These are phyloP conservation scores for Centropristis striata DNA, from an alignment of 2,113 vertebrate species.

Conservation along the genomic window DNA sequence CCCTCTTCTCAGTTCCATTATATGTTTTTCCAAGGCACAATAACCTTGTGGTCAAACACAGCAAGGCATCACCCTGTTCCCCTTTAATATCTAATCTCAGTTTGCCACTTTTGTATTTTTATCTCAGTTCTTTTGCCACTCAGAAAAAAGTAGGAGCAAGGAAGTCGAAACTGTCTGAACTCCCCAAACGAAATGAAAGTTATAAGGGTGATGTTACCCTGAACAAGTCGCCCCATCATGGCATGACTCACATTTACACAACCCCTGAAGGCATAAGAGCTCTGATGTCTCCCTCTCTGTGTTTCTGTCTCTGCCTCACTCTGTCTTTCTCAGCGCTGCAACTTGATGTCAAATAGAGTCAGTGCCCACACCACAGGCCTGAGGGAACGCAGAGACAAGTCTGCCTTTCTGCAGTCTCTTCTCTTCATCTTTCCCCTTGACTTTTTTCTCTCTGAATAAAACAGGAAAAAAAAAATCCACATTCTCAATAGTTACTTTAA, in stretches of 20 bases:
- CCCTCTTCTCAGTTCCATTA: background rate
- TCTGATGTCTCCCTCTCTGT: slow-evolving; percentile 75
- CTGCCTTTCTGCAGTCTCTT: slow-evolving; percentile 68
- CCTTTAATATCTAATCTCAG: slow-evolving; percentile 43
- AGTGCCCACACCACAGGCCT: slow-evolving; percentile 79
- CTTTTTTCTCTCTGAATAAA: slow-evolving; percentile 25
- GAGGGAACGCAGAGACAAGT: slow-evolving; percentile 77
- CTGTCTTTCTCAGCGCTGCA: slow-evolving; percentile 73
- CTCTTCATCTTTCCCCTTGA: slow-evolving; percentile 66
- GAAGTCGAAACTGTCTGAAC: slow-evolving; percentile 70
- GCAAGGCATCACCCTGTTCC: slow-evolving; percentile 28
- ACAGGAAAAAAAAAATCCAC: slow-evolving; percentile 9
- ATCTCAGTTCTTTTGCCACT: slow-evolving; percentile 50
- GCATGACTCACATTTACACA: slow-evolving; percentile 79
- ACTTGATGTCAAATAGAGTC: slow-evolving; percentile 82
- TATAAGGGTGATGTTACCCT: slow-evolving; percentile 72
- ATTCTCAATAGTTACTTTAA: slow-evolving; percentile 25
- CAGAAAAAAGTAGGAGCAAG: slow-evolving; percentile 37
- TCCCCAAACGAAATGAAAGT: slow-evolving; percentile 75
- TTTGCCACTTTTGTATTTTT: slow-evolving; percentile 56
- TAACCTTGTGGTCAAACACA: slow-evolving; percentile 17
- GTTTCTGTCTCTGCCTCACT: slow-evolving; percentile 73
- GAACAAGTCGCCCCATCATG: slow-evolving; percentile 76
- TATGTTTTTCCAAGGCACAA: background rate
- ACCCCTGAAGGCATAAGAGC: slow-evolving; percentile 74